These are phyloP conservation scores for Tiliqua scincoides DNA, from an alignment of 2,113 vertebrate genomes.

Conservation along the genomic window DNA sequence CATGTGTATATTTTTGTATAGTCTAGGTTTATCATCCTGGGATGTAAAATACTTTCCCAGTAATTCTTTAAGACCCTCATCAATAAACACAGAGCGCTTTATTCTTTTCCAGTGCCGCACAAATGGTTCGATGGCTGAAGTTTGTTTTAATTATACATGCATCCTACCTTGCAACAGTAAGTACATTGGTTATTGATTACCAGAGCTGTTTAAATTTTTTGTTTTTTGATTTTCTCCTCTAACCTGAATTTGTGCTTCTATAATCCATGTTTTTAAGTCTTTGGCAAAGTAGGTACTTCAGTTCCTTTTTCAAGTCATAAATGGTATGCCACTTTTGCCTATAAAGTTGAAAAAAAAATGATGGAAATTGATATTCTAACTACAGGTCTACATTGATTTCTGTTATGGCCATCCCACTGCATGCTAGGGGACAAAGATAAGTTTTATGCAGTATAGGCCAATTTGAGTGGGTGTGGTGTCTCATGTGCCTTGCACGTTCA, in stretches of 20 bases:
- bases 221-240: rapidly evolving
- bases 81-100: not conserved
- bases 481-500: not conserved
- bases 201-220: conserved; percentile 11
- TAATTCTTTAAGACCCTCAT: not conserved
- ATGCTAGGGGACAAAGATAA: not conserved
- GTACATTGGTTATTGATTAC: conserved; percentile 47
- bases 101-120: conserved; percentile 81
- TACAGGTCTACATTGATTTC: no score
- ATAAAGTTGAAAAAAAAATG: no score
- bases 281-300: no score
- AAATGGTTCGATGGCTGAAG: conserved; percentile 95
- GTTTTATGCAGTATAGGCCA: not conserved
- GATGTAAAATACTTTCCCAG: not conserved
- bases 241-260: not conserved
- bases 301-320: no score
- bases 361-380: no score
- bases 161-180: conserved; percentile 96
- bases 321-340: not conserved
- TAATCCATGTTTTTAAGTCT: not conserved
- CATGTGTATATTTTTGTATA: not conserved
- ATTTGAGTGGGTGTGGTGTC: not conserved
- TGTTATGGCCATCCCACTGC: not conserved
- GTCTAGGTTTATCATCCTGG: not conserved
- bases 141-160: conserved; percentile 90